Base-by-base conservation (phyloP, 2,113 vertebrate species). In the Macaca mulatta region DNA sequence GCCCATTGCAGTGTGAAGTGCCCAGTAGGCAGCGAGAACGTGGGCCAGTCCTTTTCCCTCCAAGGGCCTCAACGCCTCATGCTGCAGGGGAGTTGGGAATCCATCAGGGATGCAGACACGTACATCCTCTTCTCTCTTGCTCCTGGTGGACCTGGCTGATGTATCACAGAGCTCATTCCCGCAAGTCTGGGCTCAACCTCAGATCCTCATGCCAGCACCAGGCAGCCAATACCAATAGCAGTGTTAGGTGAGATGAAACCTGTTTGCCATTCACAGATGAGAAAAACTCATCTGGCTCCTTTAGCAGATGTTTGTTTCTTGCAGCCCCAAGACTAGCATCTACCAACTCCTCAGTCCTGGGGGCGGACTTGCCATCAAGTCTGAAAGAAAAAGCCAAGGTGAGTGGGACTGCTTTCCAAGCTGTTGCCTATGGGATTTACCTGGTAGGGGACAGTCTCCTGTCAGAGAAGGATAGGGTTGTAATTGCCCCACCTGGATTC, bases 361-460 rank as follows among this genome's bases (percentile, higher is more conserved):
- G 81, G 3, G 1, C 4, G 0, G 59, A 70, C 77, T 74, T 95
- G 22, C 81, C 94, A 35, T 82, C 90, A n/a, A 64, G 40, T 18
- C 0, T 72, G 77, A 97, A 97, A 72, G 95, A 91, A 64, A 96
- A 96, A 48, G 85, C 50, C 67, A 64, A 40, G 96, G 98, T 98
- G 78, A 98, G 97, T 96, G 43, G 17, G 40, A 48, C 79, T 25
- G 3, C 18, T 35, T 88, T 75, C 8, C 18, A 81, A n/a, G 30
- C 38, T 75, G 0, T 82, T 22, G 3, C 25, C 43, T 8, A 0
- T 80, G 70, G 43, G 43, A 32, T 22, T 38, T 77, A 48, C 45
- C 70, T 43, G 10, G 4, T 30, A 32, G 72, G 59, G 50, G 16
- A 6, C 25, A 70, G 55, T 80, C 35, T 20, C 43, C 27, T 48